Conservation (phyloP, 2,113 vertebrate genomes). For the Excalfactoria chinensis region DNA sequence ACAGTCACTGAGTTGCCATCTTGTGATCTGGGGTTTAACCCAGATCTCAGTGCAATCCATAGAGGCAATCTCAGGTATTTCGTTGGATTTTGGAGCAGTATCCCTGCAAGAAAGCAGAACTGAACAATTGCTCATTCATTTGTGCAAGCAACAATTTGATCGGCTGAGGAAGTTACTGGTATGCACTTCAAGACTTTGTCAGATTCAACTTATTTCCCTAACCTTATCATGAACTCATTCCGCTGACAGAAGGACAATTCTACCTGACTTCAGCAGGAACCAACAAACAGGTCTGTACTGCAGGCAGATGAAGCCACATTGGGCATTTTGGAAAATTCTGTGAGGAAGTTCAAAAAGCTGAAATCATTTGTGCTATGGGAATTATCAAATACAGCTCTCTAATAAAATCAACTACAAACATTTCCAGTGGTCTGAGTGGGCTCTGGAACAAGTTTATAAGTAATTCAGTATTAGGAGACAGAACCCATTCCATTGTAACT, state of each 20-base stretch:
- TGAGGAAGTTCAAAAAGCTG: not conserved
- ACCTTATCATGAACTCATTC: not conserved
- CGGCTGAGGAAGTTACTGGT: not conserved
- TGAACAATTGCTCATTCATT: not conserved
- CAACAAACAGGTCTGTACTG: not conserved
- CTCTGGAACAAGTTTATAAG: not conserved
- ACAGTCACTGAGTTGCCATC: not conserved
- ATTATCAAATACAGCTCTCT: not conserved
- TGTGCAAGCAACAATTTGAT: not conserved
- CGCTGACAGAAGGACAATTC: not conserved
- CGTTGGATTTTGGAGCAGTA: not conserved
- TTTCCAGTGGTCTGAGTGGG: not conserved
- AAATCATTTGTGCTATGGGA: not conserved
- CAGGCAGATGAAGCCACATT: not conserved
- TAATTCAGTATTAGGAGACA: not conserved
- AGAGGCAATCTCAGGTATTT: not conserved
- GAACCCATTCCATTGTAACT: not conserved
- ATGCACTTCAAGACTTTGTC: not conserved
- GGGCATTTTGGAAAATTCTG: not conserved
- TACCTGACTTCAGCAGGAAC: not conserved
- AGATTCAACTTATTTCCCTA: not conserved
- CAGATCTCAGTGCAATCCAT: not conserved
- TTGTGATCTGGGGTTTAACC: not conserved
- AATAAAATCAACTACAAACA: conserved; percentile 2
- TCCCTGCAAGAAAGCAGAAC: not conserved